These are phyloP conservation scores for Percina caprodes DNA, from an alignment of 2,113 vertebrate genomes.

Conservation along the genomic window DNA sequence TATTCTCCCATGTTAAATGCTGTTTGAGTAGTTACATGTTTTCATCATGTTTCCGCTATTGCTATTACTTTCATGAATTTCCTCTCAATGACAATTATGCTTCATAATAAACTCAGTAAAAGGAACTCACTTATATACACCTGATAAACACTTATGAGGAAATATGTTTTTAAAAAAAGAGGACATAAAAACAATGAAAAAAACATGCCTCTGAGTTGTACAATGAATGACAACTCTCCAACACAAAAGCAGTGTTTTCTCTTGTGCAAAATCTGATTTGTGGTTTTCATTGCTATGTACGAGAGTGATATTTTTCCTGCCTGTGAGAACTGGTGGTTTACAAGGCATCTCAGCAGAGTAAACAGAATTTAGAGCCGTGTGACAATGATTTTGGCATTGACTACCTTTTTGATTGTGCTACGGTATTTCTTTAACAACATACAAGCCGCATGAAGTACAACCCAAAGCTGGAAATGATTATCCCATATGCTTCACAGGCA, in stretches of 20 bases:
- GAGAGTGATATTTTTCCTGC: constrained; percentile 57
- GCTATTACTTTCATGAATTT: constrained; percentile 4
- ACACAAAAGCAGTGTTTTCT: constrained; percentile 13
- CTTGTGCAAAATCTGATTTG: constrained; percentile 37
- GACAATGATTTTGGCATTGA: constrained; percentile 48
- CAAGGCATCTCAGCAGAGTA: constrained; percentile 42
- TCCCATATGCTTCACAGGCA: constrained; percentile 50
- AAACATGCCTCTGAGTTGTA: background rate
- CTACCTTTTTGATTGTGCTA: constrained; percentile 55
- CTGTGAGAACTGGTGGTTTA: constrained; percentile 57
- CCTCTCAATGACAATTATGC: constrained; percentile 12
- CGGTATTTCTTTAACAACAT: constrained; percentile 54
- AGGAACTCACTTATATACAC: background rate
- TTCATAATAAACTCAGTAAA: constrained; percentile 6
- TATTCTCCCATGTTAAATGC: background rate
- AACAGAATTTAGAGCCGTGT: constrained; percentile 51
- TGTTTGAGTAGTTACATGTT: background rate
- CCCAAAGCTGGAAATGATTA: constrained; percentile 60
- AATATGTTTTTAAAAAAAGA: background rate
- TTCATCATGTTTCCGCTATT: background rate
- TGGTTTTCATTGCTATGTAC: constrained; percentile 49
- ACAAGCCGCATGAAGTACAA: constrained; percentile 53
- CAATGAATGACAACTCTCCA: constrained; percentile 20
- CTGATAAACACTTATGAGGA: background rate
- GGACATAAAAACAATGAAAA: background rate